Evolutionary conservation across 2,113 vertebrate species (phyloP), one percentile per base, ranked within the genome.

Genomic region (Lepus timidus): DNA sequence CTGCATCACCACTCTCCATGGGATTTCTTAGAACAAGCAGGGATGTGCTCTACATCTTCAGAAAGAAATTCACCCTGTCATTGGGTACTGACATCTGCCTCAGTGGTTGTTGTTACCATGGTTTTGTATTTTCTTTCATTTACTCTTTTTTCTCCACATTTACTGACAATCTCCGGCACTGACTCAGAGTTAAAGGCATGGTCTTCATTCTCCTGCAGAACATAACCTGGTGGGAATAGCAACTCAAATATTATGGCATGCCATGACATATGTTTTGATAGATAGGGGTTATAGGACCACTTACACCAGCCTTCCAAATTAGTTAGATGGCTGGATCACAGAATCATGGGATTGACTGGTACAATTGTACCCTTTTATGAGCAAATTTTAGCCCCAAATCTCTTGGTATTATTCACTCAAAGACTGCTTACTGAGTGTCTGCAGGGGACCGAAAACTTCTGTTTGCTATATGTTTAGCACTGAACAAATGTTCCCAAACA

Each of bases 391-490:
- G 19, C 14, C 16, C 14, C 14, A 44, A 78, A 39, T 85, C 51
- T 91, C 49, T 61, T 71, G 44, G 36, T 52, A 78, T 88, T 85
- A 74, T 71, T 94, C 44, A 52, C 10, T 86, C 49, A 76, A 90
- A 81, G 25, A 36, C 29, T 68, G 31, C 74, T 39, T 62, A 22
- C 14, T 78, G n/a, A 55, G 16, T 76, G 7, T 86, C 44, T 86
- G 6, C 22, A 91, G 44, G 65, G 51, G 88, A 12, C n/a, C 19
- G 85, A 62, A 27, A 49, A 68, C 13, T 65, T 83, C 51, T 90
- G 64, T 67, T 9, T 55, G 14, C 70, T 62, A 11, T 36, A 29
- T 3, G 20, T 70, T 80, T 62, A 83, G 33, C 51, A 65, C 1
- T 64, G 22, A 74, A 75, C 27, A 55, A 68, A 90, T 71, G 39